Evolutionary conservation across 2,113 vertebrate species (phyloP).

Genomic region (Rhabdornis inornatus): DNA sequence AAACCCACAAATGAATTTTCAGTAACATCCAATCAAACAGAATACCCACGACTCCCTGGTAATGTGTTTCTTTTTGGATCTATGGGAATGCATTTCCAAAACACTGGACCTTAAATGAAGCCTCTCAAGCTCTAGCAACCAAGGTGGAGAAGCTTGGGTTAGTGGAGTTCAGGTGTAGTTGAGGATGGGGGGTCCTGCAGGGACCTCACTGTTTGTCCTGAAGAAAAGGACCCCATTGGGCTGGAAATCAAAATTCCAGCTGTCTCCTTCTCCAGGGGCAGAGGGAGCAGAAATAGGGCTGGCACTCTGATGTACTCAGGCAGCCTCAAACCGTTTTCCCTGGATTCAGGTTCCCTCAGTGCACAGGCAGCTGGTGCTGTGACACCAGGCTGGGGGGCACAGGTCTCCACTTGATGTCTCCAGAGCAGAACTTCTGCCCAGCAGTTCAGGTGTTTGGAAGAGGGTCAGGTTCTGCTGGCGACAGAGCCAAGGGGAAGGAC

Average conservation of each 20-base stretch:
- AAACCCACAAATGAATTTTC: not conserved
- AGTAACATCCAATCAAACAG: not conserved
- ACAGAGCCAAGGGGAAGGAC: not conserved
- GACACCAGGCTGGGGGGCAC: too few relatives aligned
- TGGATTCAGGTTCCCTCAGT: not conserved
- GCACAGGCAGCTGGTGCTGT: not conserved
- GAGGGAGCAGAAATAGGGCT: not conserved
- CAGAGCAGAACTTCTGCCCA: not conserved
- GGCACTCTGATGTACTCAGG: not conserved
- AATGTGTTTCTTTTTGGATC: not conserved
- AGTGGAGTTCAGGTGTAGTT: not conserved
- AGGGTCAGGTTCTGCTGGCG: not conserved
- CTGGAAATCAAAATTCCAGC: not conserved
- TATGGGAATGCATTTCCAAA: not conserved
- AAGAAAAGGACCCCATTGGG: not conserved
- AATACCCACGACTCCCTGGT: not conserved
- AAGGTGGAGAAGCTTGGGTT: not conserved
- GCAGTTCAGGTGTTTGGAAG: not conserved
- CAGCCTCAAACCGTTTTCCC: not conserved
- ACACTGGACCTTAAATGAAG: not conserved
- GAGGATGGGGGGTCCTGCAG: not conserved
- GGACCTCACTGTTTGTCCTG: accelerated
- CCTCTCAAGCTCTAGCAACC: not conserved
- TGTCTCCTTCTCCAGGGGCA: not conserved
- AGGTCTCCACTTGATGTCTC: not conserved